Base-by-base conservation (phyloP, 1,140 invertebrate species). In the Anthonomus grandis region DNA sequence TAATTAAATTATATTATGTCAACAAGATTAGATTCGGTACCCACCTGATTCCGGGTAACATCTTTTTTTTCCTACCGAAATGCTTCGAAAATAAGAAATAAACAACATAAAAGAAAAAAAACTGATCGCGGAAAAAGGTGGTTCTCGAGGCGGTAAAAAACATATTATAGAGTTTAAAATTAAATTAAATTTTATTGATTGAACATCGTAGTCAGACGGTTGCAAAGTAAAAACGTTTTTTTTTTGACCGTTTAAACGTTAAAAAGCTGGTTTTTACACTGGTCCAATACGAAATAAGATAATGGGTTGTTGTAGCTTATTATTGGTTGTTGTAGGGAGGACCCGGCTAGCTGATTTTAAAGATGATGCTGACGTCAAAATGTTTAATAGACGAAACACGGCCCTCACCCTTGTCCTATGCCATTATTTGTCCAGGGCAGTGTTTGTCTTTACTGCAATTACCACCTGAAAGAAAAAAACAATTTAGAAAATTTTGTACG, bases 361-460 rank as follows among this genome's bases (percentile, higher is more conserved):
- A n/a, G 51, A 38, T 59, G 24, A 31, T 36, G 45, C 36, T 50
- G 55, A 49, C 45, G 45, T 27, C 37, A 13, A 37, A 22, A 17
- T 47, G 21, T 44, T 27, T 59, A 46, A 9, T 59, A 44, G n/a
- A n/a, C n/a, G 34, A 9, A 45, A 36, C 15, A 38, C 25, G 39
- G 59, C 38, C 59, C 61, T 57, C 61, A 37, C 59, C 52, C 19
- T 45, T 34, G 38, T 63, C 47, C 21, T 77, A 75, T 74, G 78
- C 75, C 78, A 77, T 89, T 91, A 91, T 89, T 93, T 93, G 78
- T 93, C 90, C 68, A 91, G 82, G 78, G 89, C 89, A 75, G 89
- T 91, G 80, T 93, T 94, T 79, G 87, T 89, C 83, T 94, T 94
- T 71, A 91, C 88, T 75, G 91, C 91, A 81, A 94, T 93, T 64